A percentile compares a stretch with the other conserved stretches of the same genome.
Conservation (phyloP, 1,140 invertebrate genomes). For the Plectrocnemia conspersa region DNA sequence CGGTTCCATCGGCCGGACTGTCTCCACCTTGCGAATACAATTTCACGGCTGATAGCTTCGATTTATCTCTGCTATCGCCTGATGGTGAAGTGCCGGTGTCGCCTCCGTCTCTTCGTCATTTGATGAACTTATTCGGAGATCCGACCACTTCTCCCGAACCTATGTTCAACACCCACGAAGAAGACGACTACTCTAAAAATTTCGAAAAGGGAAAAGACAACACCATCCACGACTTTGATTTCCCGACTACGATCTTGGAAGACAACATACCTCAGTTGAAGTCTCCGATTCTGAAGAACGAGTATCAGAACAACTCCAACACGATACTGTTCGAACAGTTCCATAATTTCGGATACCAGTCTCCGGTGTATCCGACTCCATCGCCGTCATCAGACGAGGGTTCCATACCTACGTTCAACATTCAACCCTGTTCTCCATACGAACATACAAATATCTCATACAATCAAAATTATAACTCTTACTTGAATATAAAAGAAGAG, state of each 20-base stretch:
- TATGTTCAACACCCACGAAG: conserved; percentile 40
- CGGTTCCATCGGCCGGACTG: conserved; percentile 67
- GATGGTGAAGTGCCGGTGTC: conserved; percentile 55
- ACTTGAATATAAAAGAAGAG: conserved; percentile 47
- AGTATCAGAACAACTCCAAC: conserved; percentile 41
- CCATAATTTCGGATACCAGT: conserved; percentile 35
- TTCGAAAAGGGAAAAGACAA: conserved; percentile 17
- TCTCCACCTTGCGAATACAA: conserved; percentile 63
- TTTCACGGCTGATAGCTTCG: conserved; percentile 64
- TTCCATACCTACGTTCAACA: conserved; percentile 47
- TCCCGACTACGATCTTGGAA: conserved; percentile 41
- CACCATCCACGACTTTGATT: conserved; percentile 37
- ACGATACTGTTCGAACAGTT: conserved; percentile 45
- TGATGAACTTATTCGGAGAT: conserved; percentile 49
- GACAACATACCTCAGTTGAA: conserved; percentile 39
- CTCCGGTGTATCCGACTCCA: conserved; percentile 43
- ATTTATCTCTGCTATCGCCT: conserved; percentile 68
- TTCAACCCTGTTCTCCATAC: conserved; percentile 47
- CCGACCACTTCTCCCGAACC: conserved; percentile 51
- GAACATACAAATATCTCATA: conserved; percentile 36
- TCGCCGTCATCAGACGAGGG: conserved; percentile 51
- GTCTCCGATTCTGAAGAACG: conserved; percentile 45
- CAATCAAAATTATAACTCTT: conserved; percentile 39
- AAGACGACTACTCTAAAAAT: conserved; percentile 26
- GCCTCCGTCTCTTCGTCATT: conserved; percentile 54